These are phyloP conservation scores for Trileptium ribeirensis DNA, from an alignment of 2,888 invertebrate species.

Conservation along the genomic window DNA sequence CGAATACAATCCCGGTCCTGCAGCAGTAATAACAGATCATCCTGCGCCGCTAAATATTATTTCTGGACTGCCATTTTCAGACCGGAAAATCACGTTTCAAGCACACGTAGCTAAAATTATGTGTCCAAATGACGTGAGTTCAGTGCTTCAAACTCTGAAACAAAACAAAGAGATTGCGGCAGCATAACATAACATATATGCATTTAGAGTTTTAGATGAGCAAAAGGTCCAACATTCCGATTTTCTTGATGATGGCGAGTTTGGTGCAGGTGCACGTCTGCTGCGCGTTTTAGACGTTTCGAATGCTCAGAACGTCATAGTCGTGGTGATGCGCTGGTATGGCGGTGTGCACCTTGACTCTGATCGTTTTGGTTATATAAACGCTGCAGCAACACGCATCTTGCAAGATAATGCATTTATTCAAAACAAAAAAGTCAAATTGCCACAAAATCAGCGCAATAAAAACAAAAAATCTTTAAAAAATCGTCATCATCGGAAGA, in stretches of 20 bases:
- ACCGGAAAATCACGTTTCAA: no score
- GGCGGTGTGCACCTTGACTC: no score
- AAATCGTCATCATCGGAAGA: no score
- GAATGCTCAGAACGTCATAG: constrained; percentile 65
- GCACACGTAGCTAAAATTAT: no score
- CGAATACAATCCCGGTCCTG: no score
- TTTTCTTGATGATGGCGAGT: constrained; percentile 79
- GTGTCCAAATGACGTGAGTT: constrained; percentile 62
- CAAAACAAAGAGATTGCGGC: constrained; percentile 66
- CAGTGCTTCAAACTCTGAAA: constrained; percentile 59
- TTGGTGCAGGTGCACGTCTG: constrained; percentile 69
- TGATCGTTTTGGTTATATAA: constrained; percentile 76
- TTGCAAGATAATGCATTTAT: not conserved
- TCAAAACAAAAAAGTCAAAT: no score
- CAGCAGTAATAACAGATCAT: no score
- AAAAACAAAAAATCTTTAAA: no score
- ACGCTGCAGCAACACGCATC: constrained; percentile 63
- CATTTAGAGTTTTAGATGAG: no score
- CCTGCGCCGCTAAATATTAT: no score
- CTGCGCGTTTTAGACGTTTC: constrained; percentile 68
- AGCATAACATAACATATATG: constrained; percentile 77
- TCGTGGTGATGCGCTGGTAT: constrained; percentile 69
- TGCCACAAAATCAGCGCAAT: no score
- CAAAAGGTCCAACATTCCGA: constrained; percentile 66
- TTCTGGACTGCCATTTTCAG: no score